phyloP scores from a whole-genome alignment of 2,113 vertebrate genomes.

The Anas platyrhynchos region DNA sequence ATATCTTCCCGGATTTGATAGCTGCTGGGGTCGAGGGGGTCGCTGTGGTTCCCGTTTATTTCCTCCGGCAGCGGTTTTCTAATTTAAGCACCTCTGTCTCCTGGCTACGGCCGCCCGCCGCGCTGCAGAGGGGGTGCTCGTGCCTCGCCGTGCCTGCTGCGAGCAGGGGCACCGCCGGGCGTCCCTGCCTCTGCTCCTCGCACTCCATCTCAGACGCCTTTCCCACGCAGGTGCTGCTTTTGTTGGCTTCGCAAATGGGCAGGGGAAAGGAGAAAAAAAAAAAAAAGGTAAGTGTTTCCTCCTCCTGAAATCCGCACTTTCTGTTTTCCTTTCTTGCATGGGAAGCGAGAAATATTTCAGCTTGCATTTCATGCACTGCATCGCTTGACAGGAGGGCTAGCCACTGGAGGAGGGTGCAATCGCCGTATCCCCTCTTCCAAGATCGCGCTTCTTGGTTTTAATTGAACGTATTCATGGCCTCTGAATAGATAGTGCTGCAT shows the following conservation, averaged over 20 bases:
- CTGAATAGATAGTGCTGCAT: not conserved
- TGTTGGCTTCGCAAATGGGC: not conserved
- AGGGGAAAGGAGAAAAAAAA: too few species aligned
- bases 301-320: not conserved
- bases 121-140: slow-evolving; percentile 34
- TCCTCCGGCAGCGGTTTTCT: slow-evolving; percentile 69
- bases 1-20: slow-evolving; percentile 79
- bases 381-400: not conserved
- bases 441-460: not conserved
- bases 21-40: slow-evolving; percentile 75
- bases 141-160: slow-evolving; percentile 46
- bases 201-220: not conserved
- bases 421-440: not conserved
- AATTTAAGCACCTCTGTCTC: slow-evolving; percentile 73
- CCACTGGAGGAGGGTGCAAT: not conserved
- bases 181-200: not conserved
- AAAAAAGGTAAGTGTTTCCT: slow-evolving; percentile 42
- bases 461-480: not conserved
- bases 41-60: slow-evolving; percentile 77
- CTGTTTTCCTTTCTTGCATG: not conserved
- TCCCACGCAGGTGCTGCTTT: not conserved
- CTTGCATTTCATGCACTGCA: not conserved
- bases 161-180: slow-evolving; percentile 5
- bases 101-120: slow-evolving; percentile 60
- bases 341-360: not conserved